Evolutionary conservation across 2,797 vertebrate genomes (phyloP).

Genomic region (Sus cebifrons): DNA sequence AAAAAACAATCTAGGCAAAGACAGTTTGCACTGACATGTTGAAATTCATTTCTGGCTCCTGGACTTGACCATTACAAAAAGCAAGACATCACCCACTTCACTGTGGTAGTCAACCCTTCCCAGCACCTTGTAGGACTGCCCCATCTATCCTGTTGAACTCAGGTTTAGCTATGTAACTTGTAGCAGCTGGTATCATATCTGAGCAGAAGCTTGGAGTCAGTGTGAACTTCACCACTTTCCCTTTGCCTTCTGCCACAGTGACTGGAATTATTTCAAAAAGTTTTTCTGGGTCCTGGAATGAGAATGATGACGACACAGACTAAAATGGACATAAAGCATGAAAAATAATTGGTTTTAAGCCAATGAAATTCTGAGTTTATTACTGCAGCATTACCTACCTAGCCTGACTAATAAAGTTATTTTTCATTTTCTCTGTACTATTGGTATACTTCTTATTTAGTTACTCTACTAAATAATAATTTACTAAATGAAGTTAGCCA

Average conservation of each 20-base stretch:
- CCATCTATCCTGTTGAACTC: not conserved
- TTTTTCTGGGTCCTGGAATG: slow-evolving; percentile 3
- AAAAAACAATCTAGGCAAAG: slow-evolving; percentile 32
- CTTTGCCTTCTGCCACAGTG: not conserved
- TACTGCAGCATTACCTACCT: not conserved
- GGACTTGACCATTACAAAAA: not conserved
- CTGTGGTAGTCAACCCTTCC: not conserved
- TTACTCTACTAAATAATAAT: not conserved
- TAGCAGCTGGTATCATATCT: not conserved
- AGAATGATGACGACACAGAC: not conserved
- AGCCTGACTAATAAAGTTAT: not conserved
- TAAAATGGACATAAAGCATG: not conserved
- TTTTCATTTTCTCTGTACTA: slow-evolving; percentile 51
- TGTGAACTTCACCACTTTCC: not conserved
- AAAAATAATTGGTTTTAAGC: slow-evolving; percentile 45
- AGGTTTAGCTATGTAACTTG: not conserved
- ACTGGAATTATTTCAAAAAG: slow-evolving; percentile 28
- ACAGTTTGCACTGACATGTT: not conserved
- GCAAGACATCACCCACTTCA: not conserved
- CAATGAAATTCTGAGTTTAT: slow-evolving; percentile 36
- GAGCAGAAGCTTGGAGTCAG: not conserved
- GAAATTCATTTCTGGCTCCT: slow-evolving; percentile 55
- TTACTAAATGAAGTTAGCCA: not conserved
- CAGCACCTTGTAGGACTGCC: not conserved
- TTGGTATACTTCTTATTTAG: slow-evolving; percentile 29